These are phyloP conservation scores for Aspidoscelis tigris DNA, from an alignment of 2,113 vertebrate genomes.

Conservation along the genomic window DNA sequence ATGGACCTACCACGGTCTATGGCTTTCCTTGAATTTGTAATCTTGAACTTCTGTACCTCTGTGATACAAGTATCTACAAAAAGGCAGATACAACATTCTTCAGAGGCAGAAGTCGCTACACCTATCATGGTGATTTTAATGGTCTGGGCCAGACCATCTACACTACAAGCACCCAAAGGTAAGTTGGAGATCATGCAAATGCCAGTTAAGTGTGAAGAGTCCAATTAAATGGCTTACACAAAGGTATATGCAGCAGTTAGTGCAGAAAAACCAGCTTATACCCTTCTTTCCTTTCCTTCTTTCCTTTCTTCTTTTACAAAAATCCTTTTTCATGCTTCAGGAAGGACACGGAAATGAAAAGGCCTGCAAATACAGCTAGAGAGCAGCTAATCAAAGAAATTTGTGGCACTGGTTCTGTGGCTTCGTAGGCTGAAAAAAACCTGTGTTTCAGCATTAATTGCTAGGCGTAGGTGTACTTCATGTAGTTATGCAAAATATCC, in stretches of 20 bases:
- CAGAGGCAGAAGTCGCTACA: too few species aligned
- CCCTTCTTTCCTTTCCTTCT: neutral
- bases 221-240: neutral
- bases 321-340: neutral
- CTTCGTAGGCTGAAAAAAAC: neutral
- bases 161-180: too few species aligned
- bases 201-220: too few species aligned
- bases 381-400: neutral
- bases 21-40: too few species aligned
- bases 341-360: neutral
- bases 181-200: too few species aligned
- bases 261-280: neutral
- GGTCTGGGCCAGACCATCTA: too few species aligned
- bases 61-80: too few species aligned
- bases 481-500: neutral
- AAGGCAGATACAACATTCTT: too few species aligned
- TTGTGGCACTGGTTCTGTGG: neutral
- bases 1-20: too few species aligned
- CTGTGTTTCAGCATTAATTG: neutral
- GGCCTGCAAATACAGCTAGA: neutral
- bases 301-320: neutral
- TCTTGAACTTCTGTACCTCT: too few species aligned
- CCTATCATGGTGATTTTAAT: too few species aligned
- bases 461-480: neutral
- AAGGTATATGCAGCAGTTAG: neutral